phyloP scores from a whole-genome alignment of 2,888 invertebrate species.

The Linyphia triangularis region DNA sequence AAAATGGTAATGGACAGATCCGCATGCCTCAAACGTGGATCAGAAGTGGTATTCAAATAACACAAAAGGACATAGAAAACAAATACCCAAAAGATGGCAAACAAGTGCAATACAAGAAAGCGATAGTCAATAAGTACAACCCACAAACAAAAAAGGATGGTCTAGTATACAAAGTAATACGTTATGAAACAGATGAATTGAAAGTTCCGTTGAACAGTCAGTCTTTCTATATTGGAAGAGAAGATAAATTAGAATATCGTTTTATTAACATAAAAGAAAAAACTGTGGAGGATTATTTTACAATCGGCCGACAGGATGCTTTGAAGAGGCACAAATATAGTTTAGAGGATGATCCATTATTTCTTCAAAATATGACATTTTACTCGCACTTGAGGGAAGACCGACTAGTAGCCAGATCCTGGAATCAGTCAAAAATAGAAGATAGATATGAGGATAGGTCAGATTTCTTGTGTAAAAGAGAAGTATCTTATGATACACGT shows the following conservation, averaged over 20 bases:
- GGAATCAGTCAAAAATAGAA: slow-evolving; percentile 1
- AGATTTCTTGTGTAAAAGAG: slow-evolving; percentile 35
- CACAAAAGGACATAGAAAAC: slow-evolving; percentile 41
- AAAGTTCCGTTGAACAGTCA: background rate
- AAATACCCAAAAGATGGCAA: slow-evolving; percentile 38
- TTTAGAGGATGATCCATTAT: background rate
- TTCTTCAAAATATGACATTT: slow-evolving; percentile 39
- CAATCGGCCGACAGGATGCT: slow-evolving; percentile 29
- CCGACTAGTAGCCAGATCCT: slow-evolving; percentile 12
- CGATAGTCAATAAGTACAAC: slow-evolving; percentile 41
- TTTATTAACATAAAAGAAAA: background rate
- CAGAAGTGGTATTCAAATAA: slow-evolving; percentile 29
- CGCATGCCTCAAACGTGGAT: slow-evolving; percentile 61
- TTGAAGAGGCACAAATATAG: slow-evolving; percentile 40
- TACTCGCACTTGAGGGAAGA: slow-evolving; percentile 33
- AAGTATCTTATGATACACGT: background rate
- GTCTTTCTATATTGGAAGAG: slow-evolving; percentile 26
- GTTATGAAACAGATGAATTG: slow-evolving; percentile 22
- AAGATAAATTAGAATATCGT: slow-evolving; percentile 50
- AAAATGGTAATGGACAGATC: background rate
- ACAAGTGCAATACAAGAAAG: slow-evolving; percentile 30
- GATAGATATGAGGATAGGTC: slow-evolving; percentile 16
- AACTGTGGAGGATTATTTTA: slow-evolving; percentile 39
- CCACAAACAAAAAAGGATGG: slow-evolving; percentile 19
- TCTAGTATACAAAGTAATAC: slow-evolving; percentile 25